Conservation (phyloP, 2,888 invertebrate species). For the Steinernema hermaphroditum region DNA sequence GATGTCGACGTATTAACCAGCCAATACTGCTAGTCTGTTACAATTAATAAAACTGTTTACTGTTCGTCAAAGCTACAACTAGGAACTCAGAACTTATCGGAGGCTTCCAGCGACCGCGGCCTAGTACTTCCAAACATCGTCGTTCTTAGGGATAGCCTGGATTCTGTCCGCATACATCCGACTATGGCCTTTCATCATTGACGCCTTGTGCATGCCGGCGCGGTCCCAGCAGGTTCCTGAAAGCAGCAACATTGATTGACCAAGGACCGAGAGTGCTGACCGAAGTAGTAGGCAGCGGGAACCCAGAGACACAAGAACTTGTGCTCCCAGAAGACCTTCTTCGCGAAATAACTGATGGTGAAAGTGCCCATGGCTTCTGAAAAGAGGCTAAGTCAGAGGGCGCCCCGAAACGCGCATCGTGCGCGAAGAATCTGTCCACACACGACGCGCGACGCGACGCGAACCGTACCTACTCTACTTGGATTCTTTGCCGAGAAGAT, state of each 20-base stretch:
- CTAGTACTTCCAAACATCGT: slow-evolving; percentile 55
- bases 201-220: slow-evolving; percentile 48
- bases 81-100: not conserved
- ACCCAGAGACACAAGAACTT: slow-evolving; percentile 43
- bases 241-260: slow-evolving; percentile 1
- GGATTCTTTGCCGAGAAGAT: slow-evolving; percentile 46
- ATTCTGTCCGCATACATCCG: slow-evolving; percentile 51
- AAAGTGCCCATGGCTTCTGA: slow-evolving; percentile 55
- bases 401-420: not conserved
- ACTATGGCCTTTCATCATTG: slow-evolving; percentile 61
- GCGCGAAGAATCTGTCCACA: slow-evolving; percentile 8
- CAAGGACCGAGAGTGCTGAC: slow-evolving; percentile 40
- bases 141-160: slow-evolving; percentile 43
- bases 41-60: not conserved
- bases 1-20: not conserved
- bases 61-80: slow-evolving; percentile 1
- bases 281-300: slow-evolving; percentile 48
- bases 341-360: slow-evolving; percentile 51
- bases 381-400: not conserved
- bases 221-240: slow-evolving; percentile 51
- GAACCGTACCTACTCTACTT: not conserved
- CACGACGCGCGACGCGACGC: slow-evolving; percentile 8
- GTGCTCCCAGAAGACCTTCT: slow-evolving; percentile 48
- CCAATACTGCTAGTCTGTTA: not conserved
- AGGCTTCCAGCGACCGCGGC: no score